Evolutionary conservation across 2,797 vertebrate genomes (phyloP).

Genomic region (Squalus acanthias): DNA sequence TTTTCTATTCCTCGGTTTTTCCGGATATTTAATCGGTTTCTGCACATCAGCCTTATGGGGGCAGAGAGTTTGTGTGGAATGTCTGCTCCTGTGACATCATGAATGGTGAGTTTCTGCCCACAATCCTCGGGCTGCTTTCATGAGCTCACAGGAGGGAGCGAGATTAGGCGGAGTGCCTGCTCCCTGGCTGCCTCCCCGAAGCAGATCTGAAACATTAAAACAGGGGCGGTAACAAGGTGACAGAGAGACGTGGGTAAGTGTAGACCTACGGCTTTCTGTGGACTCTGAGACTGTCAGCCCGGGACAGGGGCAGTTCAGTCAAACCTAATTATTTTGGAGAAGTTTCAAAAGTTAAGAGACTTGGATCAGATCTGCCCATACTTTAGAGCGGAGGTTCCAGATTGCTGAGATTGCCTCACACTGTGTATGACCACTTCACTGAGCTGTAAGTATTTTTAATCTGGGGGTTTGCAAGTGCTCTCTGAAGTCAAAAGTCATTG

Average conservation of each 20-base stretch:
- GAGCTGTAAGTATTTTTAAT: background rate
- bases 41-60: background rate
- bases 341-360: background rate
- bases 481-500: no score
- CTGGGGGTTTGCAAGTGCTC: background rate
- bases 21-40: background rate
- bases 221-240: background rate
- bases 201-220: background rate
- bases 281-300: background rate
- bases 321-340: background rate
- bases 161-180: background rate
- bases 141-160: background rate
- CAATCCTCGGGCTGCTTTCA: background rate
- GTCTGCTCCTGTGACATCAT: slow-evolving; percentile 24
- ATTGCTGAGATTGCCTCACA: background rate
- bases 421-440: background rate
- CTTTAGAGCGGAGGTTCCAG: background rate
- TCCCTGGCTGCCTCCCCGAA: background rate
- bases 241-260: background rate
- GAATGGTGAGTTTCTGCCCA: background rate
- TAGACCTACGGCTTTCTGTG: background rate
- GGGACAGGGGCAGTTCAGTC: background rate
- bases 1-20: no score
- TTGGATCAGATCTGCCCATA: background rate
- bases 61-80: background rate